phyloP scores from a whole-genome alignment of 2,888 invertebrate species.

The Microplitis deprimator region DNA sequence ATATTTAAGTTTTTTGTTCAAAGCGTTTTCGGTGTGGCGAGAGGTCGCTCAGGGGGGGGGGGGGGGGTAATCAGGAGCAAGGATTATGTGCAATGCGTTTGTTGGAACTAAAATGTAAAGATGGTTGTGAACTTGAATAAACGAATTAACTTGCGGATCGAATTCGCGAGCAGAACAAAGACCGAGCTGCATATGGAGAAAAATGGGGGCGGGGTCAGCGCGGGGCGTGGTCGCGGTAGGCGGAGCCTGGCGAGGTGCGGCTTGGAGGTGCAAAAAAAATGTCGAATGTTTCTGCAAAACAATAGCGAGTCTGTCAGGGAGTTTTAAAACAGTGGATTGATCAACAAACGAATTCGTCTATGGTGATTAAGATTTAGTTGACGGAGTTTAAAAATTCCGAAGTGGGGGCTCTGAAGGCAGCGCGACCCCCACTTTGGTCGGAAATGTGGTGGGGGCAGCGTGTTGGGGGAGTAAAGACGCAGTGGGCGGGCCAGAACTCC shows the following conservation, averaged over 20 bases:
- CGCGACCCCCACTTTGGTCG: background rate
- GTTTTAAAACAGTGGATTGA: background rate
- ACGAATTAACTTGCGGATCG: conserved; percentile 58
- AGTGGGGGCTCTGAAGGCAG: conserved; percentile 26
- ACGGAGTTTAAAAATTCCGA: conserved; percentile 27
- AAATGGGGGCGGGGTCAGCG: background rate
- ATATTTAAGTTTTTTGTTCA: background rate
- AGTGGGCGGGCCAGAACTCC: conserved; percentile 63
- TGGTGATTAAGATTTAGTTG: conserved; percentile 15
- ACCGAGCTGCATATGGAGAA: background rate
- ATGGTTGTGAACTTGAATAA: conserved; percentile 62
- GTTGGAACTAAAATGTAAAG: background rate
- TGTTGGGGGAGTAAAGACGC: conserved; percentile 42
- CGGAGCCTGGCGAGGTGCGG: background rate
- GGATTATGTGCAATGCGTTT: background rate
- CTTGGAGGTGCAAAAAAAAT: background rate
- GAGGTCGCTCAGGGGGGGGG: too few species aligned
- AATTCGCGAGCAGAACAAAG: conserved; percentile 30
- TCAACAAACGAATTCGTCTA: background rate
- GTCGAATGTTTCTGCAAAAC: background rate
- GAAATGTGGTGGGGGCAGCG: background rate
- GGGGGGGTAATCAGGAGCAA: too few species aligned
- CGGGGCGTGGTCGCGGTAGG: background rate
- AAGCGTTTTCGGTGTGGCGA: too few species aligned
- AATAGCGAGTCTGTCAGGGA: background rate